Evolutionary conservation across 2,888 invertebrate species (phyloP).

Genomic region (Pomacea canaliculata): DNA sequence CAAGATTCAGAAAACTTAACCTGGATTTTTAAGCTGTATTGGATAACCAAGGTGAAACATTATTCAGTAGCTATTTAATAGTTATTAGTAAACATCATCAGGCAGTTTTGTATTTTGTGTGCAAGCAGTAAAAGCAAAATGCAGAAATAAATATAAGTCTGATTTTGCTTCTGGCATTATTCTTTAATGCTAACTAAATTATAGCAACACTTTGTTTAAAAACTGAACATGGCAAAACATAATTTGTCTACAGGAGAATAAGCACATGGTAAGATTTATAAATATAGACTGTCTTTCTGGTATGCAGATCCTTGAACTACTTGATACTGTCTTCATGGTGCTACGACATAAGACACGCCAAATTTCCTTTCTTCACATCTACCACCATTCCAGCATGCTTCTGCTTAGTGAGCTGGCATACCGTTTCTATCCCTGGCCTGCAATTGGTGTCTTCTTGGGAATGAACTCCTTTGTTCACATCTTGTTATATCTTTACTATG

Average conservation of each 20-base stretch:
- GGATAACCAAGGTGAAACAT: conserved; percentile 52
- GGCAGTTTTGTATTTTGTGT: too few species aligned
- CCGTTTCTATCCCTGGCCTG: conserved; percentile 59
- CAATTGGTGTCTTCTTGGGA: conserved; percentile 56
- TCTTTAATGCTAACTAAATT: too few species aligned
- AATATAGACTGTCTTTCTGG: too few species aligned
- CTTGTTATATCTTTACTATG: conserved; percentile 65
- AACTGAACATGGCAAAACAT: too few species aligned
- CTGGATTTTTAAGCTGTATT: conserved; percentile 57
- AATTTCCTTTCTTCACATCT: conserved; percentile 66
- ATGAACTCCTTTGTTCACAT: conserved; percentile 66
- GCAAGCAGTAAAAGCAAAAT: too few species aligned
- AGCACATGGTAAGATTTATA: too few species aligned
- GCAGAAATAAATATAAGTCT: too few species aligned
- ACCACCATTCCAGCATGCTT: conserved; percentile 67
- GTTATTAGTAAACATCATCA: too few species aligned
- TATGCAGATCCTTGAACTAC: conserved; percentile 50
- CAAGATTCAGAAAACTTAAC: conserved; percentile 39
- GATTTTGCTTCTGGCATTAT: too few species aligned
- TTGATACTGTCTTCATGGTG: conserved; percentile 69
- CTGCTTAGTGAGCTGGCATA: conserved; percentile 61
- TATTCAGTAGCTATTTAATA: too few species aligned
- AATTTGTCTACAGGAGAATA: too few species aligned
- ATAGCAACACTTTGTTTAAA: too few species aligned
- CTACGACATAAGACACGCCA: conserved; percentile 63